Evolutionary conservation across 2,113 vertebrate genomes (phyloP).

Genomic region (Tringa solitaria): DNA sequence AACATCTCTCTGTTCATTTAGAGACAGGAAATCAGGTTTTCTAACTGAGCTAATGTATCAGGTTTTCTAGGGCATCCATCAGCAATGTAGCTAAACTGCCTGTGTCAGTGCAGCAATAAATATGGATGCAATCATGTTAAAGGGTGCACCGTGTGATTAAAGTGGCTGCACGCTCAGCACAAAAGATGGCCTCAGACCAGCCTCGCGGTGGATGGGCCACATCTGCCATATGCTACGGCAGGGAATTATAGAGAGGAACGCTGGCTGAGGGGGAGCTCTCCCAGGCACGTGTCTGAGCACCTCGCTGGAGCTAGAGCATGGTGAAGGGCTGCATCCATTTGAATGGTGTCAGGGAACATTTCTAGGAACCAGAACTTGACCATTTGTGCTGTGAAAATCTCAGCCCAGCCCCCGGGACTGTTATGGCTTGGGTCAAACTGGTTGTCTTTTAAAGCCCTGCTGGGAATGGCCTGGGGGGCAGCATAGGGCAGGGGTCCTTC

Average conservation of each 20-base stretch:
- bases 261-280: neutral
- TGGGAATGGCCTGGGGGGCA: neutral
- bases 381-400: neutral
- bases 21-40: conserved; percentile 41
- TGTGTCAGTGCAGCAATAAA: conserved; percentile 36
- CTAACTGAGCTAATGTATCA: conserved; percentile 24
- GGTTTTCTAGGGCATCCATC: conserved; percentile 27
- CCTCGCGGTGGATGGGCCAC: neutral
- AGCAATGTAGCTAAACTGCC: neutral
- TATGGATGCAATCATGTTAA: conserved; percentile 33
- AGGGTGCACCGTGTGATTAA: conserved; percentile 13
- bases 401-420: rapidly evolving
- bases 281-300: rapidly evolving
- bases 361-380: neutral
- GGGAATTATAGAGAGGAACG: neutral
- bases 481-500: neutral
- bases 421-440: rapidly evolving
- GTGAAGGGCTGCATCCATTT: neutral
- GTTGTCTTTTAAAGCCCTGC: neutral
- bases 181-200: neutral
- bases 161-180: neutral
- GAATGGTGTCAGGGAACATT: neutral
- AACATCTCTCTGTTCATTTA: conserved; percentile 16
- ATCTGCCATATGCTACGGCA: neutral
- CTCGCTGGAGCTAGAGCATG: neutral